Base-by-base conservation (phyloP, 2,888 invertebrate species). In the Atherix ibis region DNA sequence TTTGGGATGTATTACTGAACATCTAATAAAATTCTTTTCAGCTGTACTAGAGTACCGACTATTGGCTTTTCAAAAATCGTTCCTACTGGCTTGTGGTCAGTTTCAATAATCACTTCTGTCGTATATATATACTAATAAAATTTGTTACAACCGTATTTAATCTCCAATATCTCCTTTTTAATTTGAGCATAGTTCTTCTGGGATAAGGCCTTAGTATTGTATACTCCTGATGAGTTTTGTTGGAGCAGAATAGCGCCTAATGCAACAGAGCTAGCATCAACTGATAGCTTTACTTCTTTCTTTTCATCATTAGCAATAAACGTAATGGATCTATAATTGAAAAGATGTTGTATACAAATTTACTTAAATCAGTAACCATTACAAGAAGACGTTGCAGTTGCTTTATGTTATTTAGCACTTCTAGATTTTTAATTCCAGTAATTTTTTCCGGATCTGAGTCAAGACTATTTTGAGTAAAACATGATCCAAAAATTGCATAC, bases 41-140 rank as follows among this genome's bases (percentile, higher is more conserved):
- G 33, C 27, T 46, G 19, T 5, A 38, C 36, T 4, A 44, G 39
- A n/a, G 40, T 32, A 22, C 37, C n/a, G 25, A 31, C 29, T 26
- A 48, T 31, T 25, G 40, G 35, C 35, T 46, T 47, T 34, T 44
- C 40, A 39, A 48, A 48, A 28, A 52, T 45, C 12, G 43, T 16
- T 25, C 40, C 47, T 13, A 53, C 37, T 2, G 48, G 50, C 34
- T 47, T 48, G 34, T 54, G 50, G 38, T 54, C 51, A 22, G 46
- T 44, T 28, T 46, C 28, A 8, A 51, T 40, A 10, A 24, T 33
- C 8, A 48, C 17, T n/a, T 32, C 37, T 19, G 41, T 26, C 13
- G 47, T 47, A 43, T 45, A 50, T 3, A 50, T 32, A 35, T 46
- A 51, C 32, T 44, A 40, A 27, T 48, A 43, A 40, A 50, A 51